Conservation (phyloP, 2,888 invertebrate species). For the Tineola bisselliella region DNA sequence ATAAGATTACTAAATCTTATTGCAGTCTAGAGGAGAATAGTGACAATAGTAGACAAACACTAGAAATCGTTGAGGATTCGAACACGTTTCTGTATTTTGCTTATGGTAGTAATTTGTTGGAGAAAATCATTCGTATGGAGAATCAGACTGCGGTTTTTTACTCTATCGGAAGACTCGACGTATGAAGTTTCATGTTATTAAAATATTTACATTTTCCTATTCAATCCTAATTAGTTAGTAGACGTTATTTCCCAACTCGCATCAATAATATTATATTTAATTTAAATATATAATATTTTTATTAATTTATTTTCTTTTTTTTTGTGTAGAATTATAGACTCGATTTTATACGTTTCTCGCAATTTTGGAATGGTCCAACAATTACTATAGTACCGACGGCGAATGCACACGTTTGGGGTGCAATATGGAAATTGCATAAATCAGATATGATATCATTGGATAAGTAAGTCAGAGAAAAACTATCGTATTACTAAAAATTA, state of each 20-base stretch:
- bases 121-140: slow-evolving; percentile 77
- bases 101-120: slow-evolving; percentile 85
- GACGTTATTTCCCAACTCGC: slow-evolving; percentile 17
- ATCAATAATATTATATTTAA: no score
- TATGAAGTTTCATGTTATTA: slow-evolving; percentile 19
- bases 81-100: slow-evolving; percentile 81
- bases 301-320: neutral
- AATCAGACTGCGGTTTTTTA: slow-evolving; percentile 74
- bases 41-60: neutral
- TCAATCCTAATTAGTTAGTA: no score
- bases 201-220: no score
- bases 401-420: slow-evolving; percentile 76
- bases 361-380: slow-evolving; percentile 82
- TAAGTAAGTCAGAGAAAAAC: slow-evolving; percentile 56
- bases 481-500: neutral
- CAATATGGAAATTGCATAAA: slow-evolving; percentile 76
- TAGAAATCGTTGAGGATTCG: slow-evolving; percentile 19
- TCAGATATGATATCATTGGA: slow-evolving; percentile 71
- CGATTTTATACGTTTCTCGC: slow-evolving; percentile 71
- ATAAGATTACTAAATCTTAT: no score
- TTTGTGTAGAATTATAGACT: slow-evolving; percentile 71
- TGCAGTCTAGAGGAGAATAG: neutral
- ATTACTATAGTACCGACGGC: slow-evolving; percentile 79
- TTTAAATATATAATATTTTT: no score
- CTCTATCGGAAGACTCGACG: slow-evolving; percentile 49